phyloP scores from a whole-genome alignment of 2,797 vertebrate species.

The Hyperoplus immaculatus region DNA sequence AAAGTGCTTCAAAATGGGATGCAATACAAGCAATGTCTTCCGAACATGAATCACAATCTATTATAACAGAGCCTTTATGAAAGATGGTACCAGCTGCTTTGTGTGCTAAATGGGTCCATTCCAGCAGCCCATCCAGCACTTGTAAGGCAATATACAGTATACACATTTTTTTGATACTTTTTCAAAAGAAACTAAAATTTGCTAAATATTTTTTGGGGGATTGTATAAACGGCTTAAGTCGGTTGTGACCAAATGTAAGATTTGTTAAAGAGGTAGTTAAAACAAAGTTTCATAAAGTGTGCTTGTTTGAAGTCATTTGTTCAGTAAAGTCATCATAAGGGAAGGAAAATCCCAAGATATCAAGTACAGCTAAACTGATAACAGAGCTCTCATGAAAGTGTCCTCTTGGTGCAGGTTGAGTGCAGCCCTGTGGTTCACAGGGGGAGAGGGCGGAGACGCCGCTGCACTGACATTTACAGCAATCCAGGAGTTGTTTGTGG shows the following conservation, averaged over 20 bases:
- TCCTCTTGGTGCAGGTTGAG: constrained; percentile 80
- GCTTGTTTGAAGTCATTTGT: constrained; percentile 28
- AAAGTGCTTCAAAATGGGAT: constrained; percentile 83
- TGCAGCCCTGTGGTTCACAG: constrained; percentile 78
- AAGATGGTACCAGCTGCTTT: constrained; percentile 66
- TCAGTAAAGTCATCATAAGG: constrained; percentile 30
- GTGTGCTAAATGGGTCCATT: constrained; percentile 60
- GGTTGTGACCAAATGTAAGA: not conserved
- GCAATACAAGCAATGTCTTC: constrained; percentile 85
- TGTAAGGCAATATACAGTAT: too few relatives aligned
- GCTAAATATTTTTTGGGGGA: not conserved
- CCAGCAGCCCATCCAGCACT: constrained; percentile 18
- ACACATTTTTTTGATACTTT: not conserved
- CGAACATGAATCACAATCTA: constrained; percentile 83
- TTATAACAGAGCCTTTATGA: constrained; percentile 72
- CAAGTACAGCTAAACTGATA: constrained; percentile 68
- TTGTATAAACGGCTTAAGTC: not conserved
- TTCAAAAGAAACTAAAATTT: not conserved
- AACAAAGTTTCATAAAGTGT: not conserved
- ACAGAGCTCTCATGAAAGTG: constrained; percentile 76
- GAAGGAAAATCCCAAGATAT: constrained; percentile 59
- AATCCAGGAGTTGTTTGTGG: constrained; percentile 84
- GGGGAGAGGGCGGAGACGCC: constrained; percentile 67
- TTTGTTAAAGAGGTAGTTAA: not conserved
- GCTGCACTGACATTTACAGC: constrained; percentile 85